These are phyloP conservation scores for Galagoides demidoff DNA, from an alignment of 2,797 vertebrate species.

Conservation along the genomic window DNA sequence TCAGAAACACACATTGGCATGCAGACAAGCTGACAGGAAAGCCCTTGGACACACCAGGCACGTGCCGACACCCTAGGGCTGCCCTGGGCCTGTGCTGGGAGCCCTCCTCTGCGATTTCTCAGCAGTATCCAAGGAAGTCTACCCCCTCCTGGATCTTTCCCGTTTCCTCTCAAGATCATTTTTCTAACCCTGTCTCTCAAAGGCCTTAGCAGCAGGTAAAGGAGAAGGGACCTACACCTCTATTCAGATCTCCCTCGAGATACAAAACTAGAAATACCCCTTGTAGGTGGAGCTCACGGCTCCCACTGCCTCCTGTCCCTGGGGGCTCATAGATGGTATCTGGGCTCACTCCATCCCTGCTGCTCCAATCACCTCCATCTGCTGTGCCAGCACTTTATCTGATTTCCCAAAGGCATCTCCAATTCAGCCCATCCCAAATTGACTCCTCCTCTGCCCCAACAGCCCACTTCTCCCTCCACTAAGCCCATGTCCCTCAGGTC, in stretches of 20 bases:
- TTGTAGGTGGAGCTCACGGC: neutral
- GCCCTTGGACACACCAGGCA: neutral
- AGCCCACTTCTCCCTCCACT: neutral
- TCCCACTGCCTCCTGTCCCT: neutral
- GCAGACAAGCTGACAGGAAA: no score
- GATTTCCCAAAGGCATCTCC: neutral
- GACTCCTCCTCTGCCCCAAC: neutral
- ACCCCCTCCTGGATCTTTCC: neutral
- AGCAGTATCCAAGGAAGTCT: neutral
- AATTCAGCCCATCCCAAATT: neutral
- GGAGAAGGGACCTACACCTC: neutral
- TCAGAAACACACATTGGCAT: rapidly evolving
- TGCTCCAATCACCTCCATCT: rapidly evolving
- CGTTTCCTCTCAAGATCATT: neutral
- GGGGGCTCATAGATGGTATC: neutral
- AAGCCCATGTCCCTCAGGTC: rapidly evolving
- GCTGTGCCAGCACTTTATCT: neutral
- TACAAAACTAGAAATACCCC: neutral
- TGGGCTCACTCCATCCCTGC: neutral
- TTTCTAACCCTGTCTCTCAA: neutral
- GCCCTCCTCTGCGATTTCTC: neutral
- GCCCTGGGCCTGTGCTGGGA: neutral
- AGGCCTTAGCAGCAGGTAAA: neutral
- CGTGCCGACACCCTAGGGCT: neutral
- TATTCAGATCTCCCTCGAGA: neutral